These are phyloP conservation scores for Trachymyrmex septentrionalis DNA, from an alignment of 1,140 invertebrate genomes.

Conservation along the genomic window DNA sequence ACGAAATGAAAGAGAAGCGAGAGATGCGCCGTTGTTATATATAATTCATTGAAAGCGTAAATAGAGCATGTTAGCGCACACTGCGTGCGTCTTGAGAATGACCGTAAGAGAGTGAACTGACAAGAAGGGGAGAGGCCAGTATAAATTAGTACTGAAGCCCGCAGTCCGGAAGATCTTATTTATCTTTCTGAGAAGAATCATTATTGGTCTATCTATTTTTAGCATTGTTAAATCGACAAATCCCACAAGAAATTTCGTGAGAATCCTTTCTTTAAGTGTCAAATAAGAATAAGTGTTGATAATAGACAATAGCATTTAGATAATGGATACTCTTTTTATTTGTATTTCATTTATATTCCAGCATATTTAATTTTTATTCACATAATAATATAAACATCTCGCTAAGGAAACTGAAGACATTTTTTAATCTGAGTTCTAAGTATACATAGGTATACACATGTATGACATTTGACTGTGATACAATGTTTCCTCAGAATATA, in stretches of 20 bases:
- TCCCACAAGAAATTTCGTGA: neutral
- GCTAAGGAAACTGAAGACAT: neutral
- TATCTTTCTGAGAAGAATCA: constrained; percentile 1
- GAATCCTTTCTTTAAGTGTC: neutral
- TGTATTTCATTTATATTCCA: neutral
- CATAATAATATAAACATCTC: neutral
- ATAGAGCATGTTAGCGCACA: constrained; percentile 29
- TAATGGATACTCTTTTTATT: neutral
- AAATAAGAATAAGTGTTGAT: neutral
- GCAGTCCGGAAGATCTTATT: neutral
- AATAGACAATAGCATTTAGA: neutral
- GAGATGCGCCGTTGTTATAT: neutral
- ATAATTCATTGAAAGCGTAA: constrained; percentile 19
- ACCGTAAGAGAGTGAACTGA: neutral
- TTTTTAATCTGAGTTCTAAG: neutral
- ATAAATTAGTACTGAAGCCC: constrained; percentile 6
- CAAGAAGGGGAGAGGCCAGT: neutral
- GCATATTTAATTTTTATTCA: neutral
- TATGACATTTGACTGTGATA: neutral
- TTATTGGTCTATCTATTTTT: constrained; percentile 27
- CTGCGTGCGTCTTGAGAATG: constrained; percentile 6
- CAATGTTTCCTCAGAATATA: constrained; percentile 11
- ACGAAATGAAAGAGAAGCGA: neutral
- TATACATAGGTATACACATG: neutral
- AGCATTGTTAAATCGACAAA: neutral